Percentiles rank a stretch among this genome's conserved stretches.
Evolutionary conservation across 2,113 vertebrate species (phyloP).

Genomic region (Myanophis thanlyinensis): DNA sequence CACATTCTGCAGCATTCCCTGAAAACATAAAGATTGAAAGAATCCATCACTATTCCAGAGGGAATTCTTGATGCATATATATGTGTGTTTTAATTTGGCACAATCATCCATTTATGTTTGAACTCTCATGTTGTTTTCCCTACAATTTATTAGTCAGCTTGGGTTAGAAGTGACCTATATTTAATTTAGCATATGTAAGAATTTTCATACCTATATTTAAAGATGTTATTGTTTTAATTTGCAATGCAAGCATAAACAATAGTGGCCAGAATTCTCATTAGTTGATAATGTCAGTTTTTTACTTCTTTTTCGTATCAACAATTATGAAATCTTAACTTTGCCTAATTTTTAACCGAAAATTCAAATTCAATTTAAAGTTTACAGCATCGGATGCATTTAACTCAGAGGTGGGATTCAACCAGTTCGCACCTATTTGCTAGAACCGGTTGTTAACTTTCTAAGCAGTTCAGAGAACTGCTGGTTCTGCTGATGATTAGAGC

Average conservation of each 20-base stretch:
- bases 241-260: background rate
- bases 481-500: too few species aligned
- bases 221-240: background rate
- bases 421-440: too few species aligned
- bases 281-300: background rate
- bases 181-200: background rate
- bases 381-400: background rate
- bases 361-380: background rate
- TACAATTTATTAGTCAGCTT: background rate
- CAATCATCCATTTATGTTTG: background rate
- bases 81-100: background rate
- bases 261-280: background rate
- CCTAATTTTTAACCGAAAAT: background rate
- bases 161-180: background rate
- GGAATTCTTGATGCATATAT: background rate
- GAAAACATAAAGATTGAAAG: slow-evolving; percentile 59
- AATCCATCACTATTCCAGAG: background rate
- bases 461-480: too few species aligned
- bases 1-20: slow-evolving; percentile 97
- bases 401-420: too few species aligned
- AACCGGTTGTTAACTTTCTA: too few species aligned
- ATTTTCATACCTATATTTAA: background rate
- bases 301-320: background rate
- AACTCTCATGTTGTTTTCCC: background rate
- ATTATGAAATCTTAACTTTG: background rate